These are phyloP conservation scores for Acleris literana DNA, from an alignment of 2,888 invertebrate species.

Conservation along the genomic window DNA sequence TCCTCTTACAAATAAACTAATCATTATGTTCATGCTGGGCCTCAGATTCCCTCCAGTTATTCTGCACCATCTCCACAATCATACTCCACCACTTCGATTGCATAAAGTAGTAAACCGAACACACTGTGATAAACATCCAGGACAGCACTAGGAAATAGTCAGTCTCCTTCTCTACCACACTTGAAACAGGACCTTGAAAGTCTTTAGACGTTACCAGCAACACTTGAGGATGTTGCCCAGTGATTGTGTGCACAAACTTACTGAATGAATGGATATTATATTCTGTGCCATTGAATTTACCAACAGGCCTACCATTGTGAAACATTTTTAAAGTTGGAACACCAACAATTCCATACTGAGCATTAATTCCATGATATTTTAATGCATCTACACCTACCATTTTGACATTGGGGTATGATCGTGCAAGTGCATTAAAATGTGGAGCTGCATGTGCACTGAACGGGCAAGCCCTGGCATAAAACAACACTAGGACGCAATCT, in stretches of 20 bases:
- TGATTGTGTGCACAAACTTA: slow-evolving; percentile 89
- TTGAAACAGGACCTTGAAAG: slow-evolving; percentile 91
- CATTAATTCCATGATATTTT: slow-evolving; percentile 92
- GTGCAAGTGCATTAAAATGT: slow-evolving; percentile 94
- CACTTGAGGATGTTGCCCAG: slow-evolving; percentile 86
- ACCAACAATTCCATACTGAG: slow-evolving; percentile 95
- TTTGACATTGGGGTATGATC: slow-evolving; percentile 93
- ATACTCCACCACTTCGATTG: slow-evolving; percentile 90
- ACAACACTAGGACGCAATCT: slow-evolving; percentile 91
- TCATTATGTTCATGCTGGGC: slow-evolving; percentile 91
- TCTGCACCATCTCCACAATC: slow-evolving; percentile 92
- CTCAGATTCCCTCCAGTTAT: slow-evolving; percentile 94
- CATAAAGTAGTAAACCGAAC: slow-evolving; percentile 89
- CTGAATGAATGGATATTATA: slow-evolving; percentile 91
- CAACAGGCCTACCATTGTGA: slow-evolving; percentile 93
- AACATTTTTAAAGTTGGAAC: slow-evolving; percentile 95
- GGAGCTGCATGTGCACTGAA: slow-evolving; percentile 96
- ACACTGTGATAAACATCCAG: slow-evolving; percentile 92
- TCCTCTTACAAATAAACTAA: slow-evolving; percentile 53
- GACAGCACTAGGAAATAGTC: slow-evolving; percentile 93
- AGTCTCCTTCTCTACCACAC: slow-evolving; percentile 88
- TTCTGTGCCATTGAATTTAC: slow-evolving; percentile 92
- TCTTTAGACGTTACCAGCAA: slow-evolving; percentile 89
- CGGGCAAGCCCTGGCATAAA: slow-evolving; percentile 95
- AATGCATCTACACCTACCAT: slow-evolving; percentile 95